Base-by-base conservation (phyloP, 2,113 vertebrate species). In the Todiramphus chloris region DNA sequence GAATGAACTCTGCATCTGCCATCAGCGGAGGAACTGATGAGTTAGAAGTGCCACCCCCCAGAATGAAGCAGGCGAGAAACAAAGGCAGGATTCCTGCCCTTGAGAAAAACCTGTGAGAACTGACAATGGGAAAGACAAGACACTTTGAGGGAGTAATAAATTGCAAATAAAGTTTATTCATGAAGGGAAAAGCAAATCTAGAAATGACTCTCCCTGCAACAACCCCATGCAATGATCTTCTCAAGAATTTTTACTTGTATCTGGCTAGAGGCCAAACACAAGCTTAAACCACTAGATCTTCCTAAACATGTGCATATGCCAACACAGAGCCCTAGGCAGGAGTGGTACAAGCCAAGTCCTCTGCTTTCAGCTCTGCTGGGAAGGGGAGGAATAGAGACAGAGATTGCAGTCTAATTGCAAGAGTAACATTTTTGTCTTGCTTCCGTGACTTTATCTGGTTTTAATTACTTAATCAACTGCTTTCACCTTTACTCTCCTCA, bases 241-340 rank as follows among this genome's bases (percentile, higher is more conserved):
- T 83, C 82, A 70, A 81, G 70, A 91, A 78, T 72, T 94, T 83
- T 67, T 83, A 75, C 56, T 93, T 23, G 2, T 83, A 16, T 43
- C 62, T 95, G 96, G 91, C 91, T 73, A 51, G 63, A 89, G 37
- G 83, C 93, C 92, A 97, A 94, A 83, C 4, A 85, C 48, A 94
- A 96, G 92, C 90, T 94, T 50, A 90, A 93, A 88, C 63, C 89
- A 89, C 77, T 4, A 67, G 64, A 68, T 90, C 87, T 87, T 80
- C 82, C 82, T 87, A 89, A 90, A 87, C 62, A 63, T 5, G 13
- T 8, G 30, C 83, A 81, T 30, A 76, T 75, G 89, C 93, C 96
- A 94, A 37, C 82, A 80, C 43, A 82, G 64, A 95, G 88, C 96
- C 95, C 94, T 73, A 90, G 92, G 95, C 96, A 89, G 83, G 48